These are phyloP conservation scores for Prosapia bicincta DNA, from an alignment of 2,888 invertebrate species.

Conservation along the genomic window DNA sequence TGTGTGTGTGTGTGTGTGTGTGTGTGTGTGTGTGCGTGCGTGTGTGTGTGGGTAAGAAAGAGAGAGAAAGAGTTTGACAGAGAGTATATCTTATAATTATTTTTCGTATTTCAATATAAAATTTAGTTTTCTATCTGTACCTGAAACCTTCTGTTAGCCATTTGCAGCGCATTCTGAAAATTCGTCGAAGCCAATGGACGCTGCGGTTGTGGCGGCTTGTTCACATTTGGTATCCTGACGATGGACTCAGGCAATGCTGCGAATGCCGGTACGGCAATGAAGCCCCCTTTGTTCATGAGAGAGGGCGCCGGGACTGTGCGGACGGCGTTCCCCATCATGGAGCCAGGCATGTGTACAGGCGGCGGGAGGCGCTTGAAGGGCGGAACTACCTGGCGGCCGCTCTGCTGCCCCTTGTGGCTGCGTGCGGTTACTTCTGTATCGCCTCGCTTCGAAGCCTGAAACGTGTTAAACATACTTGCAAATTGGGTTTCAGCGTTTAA, in stretches of 20 bases:
- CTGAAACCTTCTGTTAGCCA: constrained; percentile 44
- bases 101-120: no score
- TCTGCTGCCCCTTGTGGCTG: constrained; percentile 22
- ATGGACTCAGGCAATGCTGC: constrained; percentile 56
- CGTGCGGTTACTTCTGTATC: constrained; percentile 43
- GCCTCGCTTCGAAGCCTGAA: constrained; percentile 11
- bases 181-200: constrained; percentile 46
- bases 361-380: constrained; percentile 64
- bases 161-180: constrained; percentile 47
- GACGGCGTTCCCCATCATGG: constrained; percentile 43
- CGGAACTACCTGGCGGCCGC: constrained; percentile 56
- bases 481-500: no score
- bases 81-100: no score
- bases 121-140: no score
- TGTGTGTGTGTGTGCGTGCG: no score
- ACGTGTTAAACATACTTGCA: no score
- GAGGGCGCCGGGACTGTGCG: constrained; percentile 40
- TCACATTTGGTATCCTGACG: constrained; percentile 52
- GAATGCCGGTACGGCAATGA: constrained; percentile 51
- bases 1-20: no score
- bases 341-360: constrained; percentile 15
- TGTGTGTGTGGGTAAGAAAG: no score
- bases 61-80: no score
- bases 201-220: neutral
- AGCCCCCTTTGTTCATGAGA: constrained; percentile 29